A percentile compares a stretch with the other conserved stretches of the same genome.
Evolutionary conservation across 2,888 invertebrate species (phyloP).

Genomic region (Apamea sordens): DNA sequence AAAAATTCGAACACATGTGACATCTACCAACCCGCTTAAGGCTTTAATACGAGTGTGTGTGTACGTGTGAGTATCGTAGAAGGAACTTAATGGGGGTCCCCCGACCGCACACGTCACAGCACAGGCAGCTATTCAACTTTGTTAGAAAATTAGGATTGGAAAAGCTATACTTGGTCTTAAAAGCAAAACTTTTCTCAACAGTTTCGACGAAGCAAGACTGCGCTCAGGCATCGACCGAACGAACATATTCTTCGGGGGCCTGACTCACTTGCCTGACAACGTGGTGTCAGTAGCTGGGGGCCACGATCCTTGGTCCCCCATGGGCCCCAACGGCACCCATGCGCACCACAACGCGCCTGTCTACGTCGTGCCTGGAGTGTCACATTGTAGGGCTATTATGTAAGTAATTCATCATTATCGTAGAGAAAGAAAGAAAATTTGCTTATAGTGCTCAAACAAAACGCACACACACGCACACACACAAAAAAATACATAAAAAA

Average conservation of each 20-base stretch:
- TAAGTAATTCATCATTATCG: constrained; percentile 41
- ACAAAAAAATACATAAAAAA: too few relatives aligned
- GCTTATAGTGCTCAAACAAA: neutral
- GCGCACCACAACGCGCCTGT: constrained; percentile 77
- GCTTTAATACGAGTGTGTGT: neutral
- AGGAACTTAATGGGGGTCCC: neutral
- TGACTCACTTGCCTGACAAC: constrained; percentile 76
- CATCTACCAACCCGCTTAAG: too few relatives aligned
- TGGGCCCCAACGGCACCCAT: constrained; percentile 77
- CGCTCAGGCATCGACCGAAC: constrained; percentile 83
- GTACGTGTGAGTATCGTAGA: neutral
- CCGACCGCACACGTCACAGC: neutral
- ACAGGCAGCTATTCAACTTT: neutral
- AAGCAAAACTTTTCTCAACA: constrained; percentile 52
- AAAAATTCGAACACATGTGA: too few relatives aligned
- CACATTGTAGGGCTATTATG: constrained; percentile 81
- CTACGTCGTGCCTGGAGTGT: constrained; percentile 75
- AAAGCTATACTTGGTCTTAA: neutral
- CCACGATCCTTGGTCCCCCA: constrained; percentile 83
- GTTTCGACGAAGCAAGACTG: constrained; percentile 77
- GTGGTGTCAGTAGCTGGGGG: constrained; percentile 80
- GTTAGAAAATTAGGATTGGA: too few relatives aligned
- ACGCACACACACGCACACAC: too few relatives aligned
- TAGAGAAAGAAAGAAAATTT: neutral
- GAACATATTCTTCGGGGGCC: constrained; percentile 83